Evolutionary conservation across 1,140 invertebrate species (phyloP).

Genomic region (Pseudachorutes palmiensis): DNA sequence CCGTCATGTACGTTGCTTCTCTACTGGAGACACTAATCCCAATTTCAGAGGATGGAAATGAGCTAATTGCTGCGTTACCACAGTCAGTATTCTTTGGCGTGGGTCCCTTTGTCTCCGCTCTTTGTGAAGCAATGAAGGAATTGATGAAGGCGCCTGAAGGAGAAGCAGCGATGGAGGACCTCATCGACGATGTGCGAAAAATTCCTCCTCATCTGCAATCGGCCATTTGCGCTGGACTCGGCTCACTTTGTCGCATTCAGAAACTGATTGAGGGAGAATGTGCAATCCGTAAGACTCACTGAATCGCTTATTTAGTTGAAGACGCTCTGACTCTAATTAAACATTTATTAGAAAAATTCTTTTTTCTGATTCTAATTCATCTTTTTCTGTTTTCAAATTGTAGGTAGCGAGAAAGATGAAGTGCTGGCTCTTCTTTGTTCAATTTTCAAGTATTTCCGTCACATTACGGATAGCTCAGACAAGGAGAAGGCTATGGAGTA

Average conservation of each 20-base stretch:
- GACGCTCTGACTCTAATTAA: no score
- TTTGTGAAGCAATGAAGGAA: not conserved
- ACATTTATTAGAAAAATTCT: no score
- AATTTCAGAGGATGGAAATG: no score
- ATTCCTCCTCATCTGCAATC: not conserved
- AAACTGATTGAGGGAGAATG: no score
- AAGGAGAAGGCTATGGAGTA: not conserved
- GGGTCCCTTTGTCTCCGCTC: not conserved
- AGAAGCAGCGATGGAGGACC: not conserved
- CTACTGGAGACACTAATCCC: not conserved
- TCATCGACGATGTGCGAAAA: not conserved
- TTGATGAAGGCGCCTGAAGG: not conserved
- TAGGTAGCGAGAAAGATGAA: not conserved
- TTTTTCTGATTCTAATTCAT: no score
- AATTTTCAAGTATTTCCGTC: not conserved
- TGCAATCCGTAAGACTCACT: no score
- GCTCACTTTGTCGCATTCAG: not conserved
- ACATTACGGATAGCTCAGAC: not conserved
- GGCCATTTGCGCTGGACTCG: not conserved
- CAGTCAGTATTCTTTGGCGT: not conserved
- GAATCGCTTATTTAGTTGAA: no score
- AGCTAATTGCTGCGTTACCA: no score
- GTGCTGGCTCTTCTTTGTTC: not conserved
- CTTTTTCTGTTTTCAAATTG: not conserved
- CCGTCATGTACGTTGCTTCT: not conserved